These are phyloP conservation scores for Eleutherodactylus coqui DNA, from an alignment of 2,797 vertebrate species.

Conservation along the genomic window DNA sequence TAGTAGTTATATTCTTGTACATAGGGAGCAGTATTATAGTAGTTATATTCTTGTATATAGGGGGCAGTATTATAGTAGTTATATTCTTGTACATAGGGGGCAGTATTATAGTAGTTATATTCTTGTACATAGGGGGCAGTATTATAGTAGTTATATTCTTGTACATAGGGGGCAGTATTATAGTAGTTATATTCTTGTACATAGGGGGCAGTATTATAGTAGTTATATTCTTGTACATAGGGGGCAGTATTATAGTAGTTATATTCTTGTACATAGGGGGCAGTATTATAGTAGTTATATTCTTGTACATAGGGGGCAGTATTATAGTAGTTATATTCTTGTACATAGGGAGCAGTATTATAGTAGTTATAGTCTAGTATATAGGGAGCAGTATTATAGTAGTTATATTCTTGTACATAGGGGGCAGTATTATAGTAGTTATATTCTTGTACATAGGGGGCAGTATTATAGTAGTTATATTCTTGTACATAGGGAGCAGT, in stretches of 20 bases:
- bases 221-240: slow-evolving; percentile 12
- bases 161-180: slow-evolving; percentile 4
- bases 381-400: background rate
- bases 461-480: no score
- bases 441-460: no score
- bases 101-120: slow-evolving; percentile 6
- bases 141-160: slow-evolving; percentile 7
- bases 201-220: background rate
- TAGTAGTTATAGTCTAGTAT: slow-evolving; percentile 2
- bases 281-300: slow-evolving; percentile 18
- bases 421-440: background rate
- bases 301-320: background rate
- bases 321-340: slow-evolving; percentile 5
- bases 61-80: slow-evolving; percentile 8
- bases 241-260: slow-evolving; percentile 6
- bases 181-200: slow-evolving; percentile 18
- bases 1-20: slow-evolving; percentile 1
- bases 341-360: slow-evolving; percentile 3
- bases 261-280: background rate
- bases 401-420: slow-evolving; percentile 6
- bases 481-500: no score
- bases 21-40: slow-evolving; percentile 12
- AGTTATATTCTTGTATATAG: slow-evolving; percentile 10
- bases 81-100: slow-evolving; percentile 1
- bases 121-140: no score